These are phyloP conservation scores for Hippotragus niger DNA, from an alignment of 2,113 vertebrate species.

Conservation along the genomic window DNA sequence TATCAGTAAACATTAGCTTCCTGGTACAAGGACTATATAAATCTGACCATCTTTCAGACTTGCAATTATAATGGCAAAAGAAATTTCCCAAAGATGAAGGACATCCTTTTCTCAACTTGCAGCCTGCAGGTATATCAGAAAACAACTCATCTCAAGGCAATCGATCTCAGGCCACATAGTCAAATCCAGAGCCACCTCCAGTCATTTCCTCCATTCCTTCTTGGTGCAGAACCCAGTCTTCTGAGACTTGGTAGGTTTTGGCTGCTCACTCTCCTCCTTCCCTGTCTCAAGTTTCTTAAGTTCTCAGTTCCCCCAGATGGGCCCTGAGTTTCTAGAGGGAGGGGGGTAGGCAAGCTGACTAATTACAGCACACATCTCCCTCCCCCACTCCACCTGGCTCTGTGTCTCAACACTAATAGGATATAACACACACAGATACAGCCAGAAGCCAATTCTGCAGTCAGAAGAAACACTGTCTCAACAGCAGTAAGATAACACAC, in stretches of 20 bases:
- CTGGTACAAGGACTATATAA: not conserved
- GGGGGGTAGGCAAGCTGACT: not conserved
- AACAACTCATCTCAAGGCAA: not conserved
- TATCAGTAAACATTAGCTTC: not conserved
- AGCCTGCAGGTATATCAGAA: not conserved
- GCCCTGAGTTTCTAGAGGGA: not conserved
- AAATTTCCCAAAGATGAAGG: not conserved
- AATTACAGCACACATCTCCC: constrained; percentile 20
- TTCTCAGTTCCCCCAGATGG: constrained; percentile 43
- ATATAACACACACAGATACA: not conserved
- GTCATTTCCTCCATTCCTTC: not conserved
- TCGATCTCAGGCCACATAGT: not conserved
- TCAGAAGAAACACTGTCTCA: not conserved
- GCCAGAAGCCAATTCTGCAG: not conserved
- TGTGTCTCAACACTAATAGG: constrained; percentile 33
- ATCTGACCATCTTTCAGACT: not conserved
- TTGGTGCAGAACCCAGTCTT: not conserved
- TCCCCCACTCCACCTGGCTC: not conserved
- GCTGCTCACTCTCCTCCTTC: constrained; percentile 32
- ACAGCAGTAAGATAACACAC: not conserved
- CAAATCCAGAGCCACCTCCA: not conserved
- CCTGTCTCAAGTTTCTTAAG: constrained; percentile 45
- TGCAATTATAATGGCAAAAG: not conserved
- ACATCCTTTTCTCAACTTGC: not conserved
- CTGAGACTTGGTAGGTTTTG: constrained; percentile 12